Evolutionary conservation across 2,113 vertebrate genomes (phyloP), one percentile per base, ranked within the genome.

Genomic region (Gopherus flavomarginatus): DNA sequence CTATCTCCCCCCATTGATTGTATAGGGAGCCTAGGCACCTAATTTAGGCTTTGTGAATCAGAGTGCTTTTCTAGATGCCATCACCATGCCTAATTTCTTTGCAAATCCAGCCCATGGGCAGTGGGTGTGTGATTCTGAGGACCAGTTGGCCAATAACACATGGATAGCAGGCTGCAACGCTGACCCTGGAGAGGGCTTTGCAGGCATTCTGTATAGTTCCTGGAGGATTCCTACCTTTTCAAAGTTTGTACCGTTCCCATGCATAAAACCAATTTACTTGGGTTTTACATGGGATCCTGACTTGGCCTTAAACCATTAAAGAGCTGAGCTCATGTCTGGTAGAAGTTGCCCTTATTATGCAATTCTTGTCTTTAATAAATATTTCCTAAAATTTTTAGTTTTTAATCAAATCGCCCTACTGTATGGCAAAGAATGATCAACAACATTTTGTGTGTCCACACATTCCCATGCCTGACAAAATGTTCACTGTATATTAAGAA

Each of bases 241-340:
- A 93, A 94, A 89, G 78, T 85, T 85, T 93, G 84, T 83, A 95
- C 85, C 53, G 53, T 53, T 86, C 62, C 69, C 0, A 0, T 3
- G 87, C 26, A 87, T 93, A 92, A 96, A 83, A 65, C 1, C 35
- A 81, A 57, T 78, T 94, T 90, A 93, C 94, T 59, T 0, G 2
- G 86, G 92, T 85, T 93, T 95, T 92, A 52, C 94, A 72, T 0
- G 1, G 81, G 85, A 90, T 83, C n/a, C 14, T 95, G 96, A 88
- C 89, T 90, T 95, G 94, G 96, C 93, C 93, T 86, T 87, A 83
- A 85, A 86, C 56, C 81, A 62, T 57, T 50, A 69, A 94, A 75
- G 83, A 81, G 53, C 81, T 52, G 0, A 91, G 42, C 86, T 93
- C 87, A 89, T 50, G 72, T 75, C 84, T 87, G n/a, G 79, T 27